Percentiles rank a stretch among this genome's conserved stretches.
Evolutionary conservation across 1,140 invertebrate genomes (phyloP).

Genomic region (Lucilia cuprina): DNA sequence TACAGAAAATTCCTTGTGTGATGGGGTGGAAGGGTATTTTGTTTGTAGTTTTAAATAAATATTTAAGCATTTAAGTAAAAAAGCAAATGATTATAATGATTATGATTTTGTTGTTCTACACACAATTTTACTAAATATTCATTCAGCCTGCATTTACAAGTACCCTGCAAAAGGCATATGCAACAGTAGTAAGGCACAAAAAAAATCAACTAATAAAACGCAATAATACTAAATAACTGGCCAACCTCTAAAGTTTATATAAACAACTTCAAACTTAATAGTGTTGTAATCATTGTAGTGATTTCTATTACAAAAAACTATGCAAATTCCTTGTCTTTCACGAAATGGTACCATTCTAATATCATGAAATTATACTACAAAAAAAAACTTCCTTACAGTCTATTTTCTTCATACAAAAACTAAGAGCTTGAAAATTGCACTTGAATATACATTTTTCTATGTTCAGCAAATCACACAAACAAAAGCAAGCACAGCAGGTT

Average conservation of each 20-base stretch:
- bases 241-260: too few relatives aligned
- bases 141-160: too few relatives aligned
- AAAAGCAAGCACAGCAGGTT: neutral
- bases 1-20: neutral
- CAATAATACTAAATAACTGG: too few relatives aligned
- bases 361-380: too few relatives aligned
- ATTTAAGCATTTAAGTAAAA: neutral
- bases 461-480: neutral
- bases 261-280: too few relatives aligned
- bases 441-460: neutral
- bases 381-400: too few relatives aligned
- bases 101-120: neutral
- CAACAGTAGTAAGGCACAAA: neutral
- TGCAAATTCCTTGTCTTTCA: too few relatives aligned
- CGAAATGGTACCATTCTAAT: too few relatives aligned
- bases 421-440: neutral
- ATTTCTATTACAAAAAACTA: too few relatives aligned
- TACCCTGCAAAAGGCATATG: neutral
- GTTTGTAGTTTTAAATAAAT: neutral
- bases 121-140: too few relatives aligned
- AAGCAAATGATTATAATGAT: neutral
- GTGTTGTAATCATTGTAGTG: too few relatives aligned
- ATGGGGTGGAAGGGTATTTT: neutral
- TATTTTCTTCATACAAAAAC: neutral
- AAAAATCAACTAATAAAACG: too few relatives aligned